Conservation (phyloP, 2,113 vertebrate species). For the Sphaerodactylus townsendi region DNA sequence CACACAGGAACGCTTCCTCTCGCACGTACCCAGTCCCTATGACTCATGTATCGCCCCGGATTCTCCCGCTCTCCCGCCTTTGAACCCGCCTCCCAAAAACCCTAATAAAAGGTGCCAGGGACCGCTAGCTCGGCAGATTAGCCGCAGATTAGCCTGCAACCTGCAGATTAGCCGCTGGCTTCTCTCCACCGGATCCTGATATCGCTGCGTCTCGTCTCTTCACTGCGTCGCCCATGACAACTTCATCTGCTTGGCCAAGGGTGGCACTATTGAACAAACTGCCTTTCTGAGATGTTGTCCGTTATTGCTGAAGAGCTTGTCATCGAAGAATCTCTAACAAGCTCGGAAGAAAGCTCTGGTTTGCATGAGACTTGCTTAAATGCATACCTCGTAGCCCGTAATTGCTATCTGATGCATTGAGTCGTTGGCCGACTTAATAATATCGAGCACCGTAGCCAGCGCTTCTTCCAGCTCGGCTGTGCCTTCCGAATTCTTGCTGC, state of each 20-base stretch:
- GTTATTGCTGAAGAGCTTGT: background rate
- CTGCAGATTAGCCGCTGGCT: too few species aligned
- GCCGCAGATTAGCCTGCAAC: too few species aligned
- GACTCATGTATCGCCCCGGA: too few species aligned
- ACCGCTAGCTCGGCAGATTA: too few species aligned
- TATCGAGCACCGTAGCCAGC: constrained; percentile 84
- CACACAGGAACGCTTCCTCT: too few species aligned
- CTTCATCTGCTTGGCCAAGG: background rate
- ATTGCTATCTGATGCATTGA: constrained; percentile 95
- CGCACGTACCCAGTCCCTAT: too few species aligned
- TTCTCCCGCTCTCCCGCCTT: too few species aligned
- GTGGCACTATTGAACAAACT: background rate
- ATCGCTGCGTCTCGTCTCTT: too few species aligned
- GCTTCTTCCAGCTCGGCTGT: constrained; percentile 88
- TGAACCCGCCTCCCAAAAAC: too few species aligned
- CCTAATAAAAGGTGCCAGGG: too few species aligned
- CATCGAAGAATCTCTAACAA: background rate
- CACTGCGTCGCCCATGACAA: too few species aligned
- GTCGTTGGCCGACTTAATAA: constrained; percentile 92
- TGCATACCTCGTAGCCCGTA: constrained; percentile 86
- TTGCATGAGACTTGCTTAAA: background rate
- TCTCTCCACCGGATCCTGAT: too few species aligned
- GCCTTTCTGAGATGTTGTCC: background rate
- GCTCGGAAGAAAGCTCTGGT: background rate
- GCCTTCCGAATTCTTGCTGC: constrained; percentile 86